Evolutionary conservation across 2,888 invertebrate species (phyloP), one percentile per base, ranked within the genome.

Genomic region (Crepidodera aurea): DNA sequence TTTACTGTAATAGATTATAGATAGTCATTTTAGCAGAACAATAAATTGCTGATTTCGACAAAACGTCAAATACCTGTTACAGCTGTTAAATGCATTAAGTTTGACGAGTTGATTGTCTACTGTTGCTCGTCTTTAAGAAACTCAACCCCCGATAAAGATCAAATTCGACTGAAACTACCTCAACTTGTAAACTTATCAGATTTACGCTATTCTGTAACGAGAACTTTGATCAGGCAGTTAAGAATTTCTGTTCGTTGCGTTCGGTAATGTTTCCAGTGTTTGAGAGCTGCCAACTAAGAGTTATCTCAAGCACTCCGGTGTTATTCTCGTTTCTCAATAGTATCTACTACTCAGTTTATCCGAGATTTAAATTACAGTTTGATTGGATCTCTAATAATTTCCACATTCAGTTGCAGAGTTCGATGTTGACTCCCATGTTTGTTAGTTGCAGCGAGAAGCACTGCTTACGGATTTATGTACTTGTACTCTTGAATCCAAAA

Each of bases 321-420:
- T 19, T 60, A 39, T 46, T 60, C 37, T 60, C 51, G 19, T 34
- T n/a, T 48, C 27, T 39, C 27, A 69, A 72, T 69, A 64, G 67
- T 67, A 69, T 72, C 71, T 64, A 70, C 62, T 66, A 62, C 66
- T 68, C 65, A 65, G 64, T 69, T 73, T 72, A 70, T 69, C 66
- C 58, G 68, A 39, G 71, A 71, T 70, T 73, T 70, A 71, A 72
- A 72, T 71, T 71, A 71, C 69, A 64, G 61, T 73, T 71, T 71
- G 70, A 73, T 73, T 71, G 68, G 69, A 64, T 61, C 66, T 58
- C 65, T 64, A 73, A 71, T 73, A 73, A 71, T 67, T 64, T 62
- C 73, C 64, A 71, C 71, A 27, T 56, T 56, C 37, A 34, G 48
- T 56, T 48, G 22, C 48, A 48, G 22, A 73, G 56, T 68, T 64